Percentiles rank a stretch among this genome's conserved stretches.
phyloP scores from a whole-genome alignment of 2,113 vertebrate species.

The Athene cunicularia region DNA sequence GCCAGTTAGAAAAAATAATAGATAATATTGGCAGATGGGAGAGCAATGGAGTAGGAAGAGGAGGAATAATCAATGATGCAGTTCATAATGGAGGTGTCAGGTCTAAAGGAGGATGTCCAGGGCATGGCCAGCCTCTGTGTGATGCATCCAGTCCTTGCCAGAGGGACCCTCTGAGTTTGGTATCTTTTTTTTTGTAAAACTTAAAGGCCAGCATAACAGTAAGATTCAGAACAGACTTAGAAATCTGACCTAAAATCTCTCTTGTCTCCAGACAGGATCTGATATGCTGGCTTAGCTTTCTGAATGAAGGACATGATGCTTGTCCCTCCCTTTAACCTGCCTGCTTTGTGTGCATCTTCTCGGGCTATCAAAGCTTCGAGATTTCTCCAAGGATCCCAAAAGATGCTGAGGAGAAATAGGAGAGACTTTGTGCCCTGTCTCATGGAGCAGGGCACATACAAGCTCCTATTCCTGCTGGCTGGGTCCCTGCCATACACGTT shows the following conservation, averaged over 20 bases:
- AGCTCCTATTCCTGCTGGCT: neutral
- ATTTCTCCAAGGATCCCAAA: neutral
- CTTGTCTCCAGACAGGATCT: neutral
- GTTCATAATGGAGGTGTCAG: neutral
- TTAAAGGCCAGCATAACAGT: neutral
- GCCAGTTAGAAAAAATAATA: neutral
- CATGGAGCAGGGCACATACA: rapidly evolving
- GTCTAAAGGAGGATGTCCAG: neutral
- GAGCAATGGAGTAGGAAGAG: neutral
- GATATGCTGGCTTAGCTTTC: neutral
- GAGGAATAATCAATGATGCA: neutral
- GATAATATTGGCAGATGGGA: neutral
- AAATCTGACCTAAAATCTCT: too few species aligned
- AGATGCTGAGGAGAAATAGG: neutral
- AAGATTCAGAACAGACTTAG: neutral
- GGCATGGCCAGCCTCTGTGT: neutral
- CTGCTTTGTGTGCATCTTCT: neutral
- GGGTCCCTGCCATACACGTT: neutral
- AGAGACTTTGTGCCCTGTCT: neutral
- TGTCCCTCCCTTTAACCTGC: neutral
- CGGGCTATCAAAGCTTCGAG: rapidly evolving
- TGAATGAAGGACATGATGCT: neutral
- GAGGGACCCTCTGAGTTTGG: neutral
- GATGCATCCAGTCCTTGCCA: neutral
- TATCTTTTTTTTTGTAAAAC: too few species aligned